Evolutionary conservation across 2,888 invertebrate species (phyloP).

Genomic region (Chalcis sispes): DNA sequence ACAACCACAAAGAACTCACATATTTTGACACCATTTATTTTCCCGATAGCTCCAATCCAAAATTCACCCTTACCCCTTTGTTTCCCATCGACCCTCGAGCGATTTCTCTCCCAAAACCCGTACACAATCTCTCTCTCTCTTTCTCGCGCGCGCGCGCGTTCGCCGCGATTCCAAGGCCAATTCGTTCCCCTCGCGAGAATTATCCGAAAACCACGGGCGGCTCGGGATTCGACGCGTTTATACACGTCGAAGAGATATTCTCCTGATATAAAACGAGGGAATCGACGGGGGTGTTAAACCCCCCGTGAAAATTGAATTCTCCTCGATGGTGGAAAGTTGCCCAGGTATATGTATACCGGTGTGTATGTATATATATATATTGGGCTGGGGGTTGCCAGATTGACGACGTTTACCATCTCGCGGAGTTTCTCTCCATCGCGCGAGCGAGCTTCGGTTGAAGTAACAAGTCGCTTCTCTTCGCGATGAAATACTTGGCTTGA

Average conservation of each 20-base stretch:
- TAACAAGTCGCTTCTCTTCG: neutral
- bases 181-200: no score
- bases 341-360: neutral
- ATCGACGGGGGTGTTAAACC: neutral
- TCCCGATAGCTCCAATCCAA: no score
- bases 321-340: neutral
- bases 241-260: neutral
- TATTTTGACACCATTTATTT: no score
- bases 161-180: no score
- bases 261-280: conserved; percentile 40
- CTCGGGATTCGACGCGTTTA: neutral
- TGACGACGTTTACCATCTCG: neutral
- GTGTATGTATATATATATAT: conserved; percentile 24
- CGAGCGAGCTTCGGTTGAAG: neutral
- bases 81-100: no score
- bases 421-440: neutral
- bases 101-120: no score
- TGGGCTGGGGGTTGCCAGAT: neutral
- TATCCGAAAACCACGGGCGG: no score
- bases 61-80: no score
- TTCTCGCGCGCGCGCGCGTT: no score
- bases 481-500: conserved; percentile 25
- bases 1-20: no score
- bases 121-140: no score
- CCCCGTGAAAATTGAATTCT: conserved; percentile 56